Base-by-base conservation (phyloP, 2,797 vertebrate species). In the Muscicapa comitata region DNA sequence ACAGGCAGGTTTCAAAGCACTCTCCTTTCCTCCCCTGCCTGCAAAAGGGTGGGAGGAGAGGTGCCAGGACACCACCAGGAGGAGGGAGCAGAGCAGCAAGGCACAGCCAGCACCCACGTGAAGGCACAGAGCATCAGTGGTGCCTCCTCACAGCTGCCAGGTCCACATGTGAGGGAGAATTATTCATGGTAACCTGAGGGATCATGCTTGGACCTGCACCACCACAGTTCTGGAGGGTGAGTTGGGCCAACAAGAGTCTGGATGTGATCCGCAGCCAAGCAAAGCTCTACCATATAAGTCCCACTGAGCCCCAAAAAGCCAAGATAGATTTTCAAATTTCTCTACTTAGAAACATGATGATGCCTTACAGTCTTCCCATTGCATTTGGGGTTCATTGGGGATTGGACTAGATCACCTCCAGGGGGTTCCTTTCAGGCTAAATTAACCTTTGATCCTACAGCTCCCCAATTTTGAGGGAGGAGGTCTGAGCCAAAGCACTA, bases 71-170 rank as follows among this genome's bases (percentile, higher is more conserved):
- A 25, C 13, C 8, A 4, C 12, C 15, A 58, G 47, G 9, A 42
- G 15, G 73, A 67, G 12, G 11, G 13, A 93, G 17, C 38, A 85
- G 54, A 87, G 17, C 25, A 73, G 55, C 35, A 67, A 67, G 23
- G 40, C 47, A 67, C 88, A 77, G 9, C 13, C 18, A 71, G 33
- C 21, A 33, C 11, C 18, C 1, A 2, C 1, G 0, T 16, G 16
- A 86, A 82, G 47, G 18, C 62, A 55, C 1, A 4, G 61, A 37
- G 66, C 12, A 17, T 29, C 25, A 40, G 2, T 37, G 19, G 54
- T 67, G 40, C 48, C 42, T 74, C 40, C 42, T 65, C 37, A n/a
- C 42, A 72, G 38, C 81, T 53, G 54, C 57, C 50, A 33, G 24
- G 35, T 35, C 33, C 19, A 4, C 50, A 37, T 5, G 7, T 23